Conservation (phyloP, 2,113 vertebrate genomes). For the Amphiprion percula region DNA sequence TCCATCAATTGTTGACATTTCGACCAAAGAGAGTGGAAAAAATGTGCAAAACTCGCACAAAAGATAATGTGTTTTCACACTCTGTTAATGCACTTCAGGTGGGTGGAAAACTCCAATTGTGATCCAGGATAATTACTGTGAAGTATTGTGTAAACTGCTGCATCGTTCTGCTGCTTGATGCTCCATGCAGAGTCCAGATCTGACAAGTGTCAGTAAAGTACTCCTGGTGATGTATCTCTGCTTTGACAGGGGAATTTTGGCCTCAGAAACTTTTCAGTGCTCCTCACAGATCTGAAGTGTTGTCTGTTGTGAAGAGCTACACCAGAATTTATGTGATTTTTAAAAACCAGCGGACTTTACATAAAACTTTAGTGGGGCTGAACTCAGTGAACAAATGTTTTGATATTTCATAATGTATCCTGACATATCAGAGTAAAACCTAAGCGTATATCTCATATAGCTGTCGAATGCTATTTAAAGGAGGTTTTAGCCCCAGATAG, state of each 20-base stretch:
- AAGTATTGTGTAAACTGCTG: not conserved
- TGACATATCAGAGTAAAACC: not conserved
- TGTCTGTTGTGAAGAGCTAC: not conserved
- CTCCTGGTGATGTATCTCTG: conserved; percentile 30
- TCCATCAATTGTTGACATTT: no score
- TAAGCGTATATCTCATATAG: conserved; percentile 7
- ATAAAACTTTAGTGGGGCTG: not conserved
- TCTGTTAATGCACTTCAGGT: conserved; percentile 4
- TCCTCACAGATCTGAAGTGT: not conserved
- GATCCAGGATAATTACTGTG: conserved; percentile 10
- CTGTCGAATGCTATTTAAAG: conserved; percentile 30
- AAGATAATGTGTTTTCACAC: not conserved
- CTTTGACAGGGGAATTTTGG: conserved; percentile 17
- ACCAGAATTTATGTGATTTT: not conserved
- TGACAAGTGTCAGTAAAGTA: conserved; percentile 37
- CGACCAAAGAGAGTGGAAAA: no score
- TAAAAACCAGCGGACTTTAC: not conserved
- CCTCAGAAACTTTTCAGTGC: not conserved
- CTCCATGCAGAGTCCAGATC: not conserved
- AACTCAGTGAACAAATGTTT: conserved; percentile 5
- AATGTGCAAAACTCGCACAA: no score
- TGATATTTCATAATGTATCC: conserved; percentile 17
- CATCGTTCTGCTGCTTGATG: not conserved
- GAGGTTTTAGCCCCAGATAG: not conserved
- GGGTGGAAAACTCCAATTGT: not conserved